Conservation (phyloP, 2,113 vertebrate species). For the Grammomys surdaster region DNA sequence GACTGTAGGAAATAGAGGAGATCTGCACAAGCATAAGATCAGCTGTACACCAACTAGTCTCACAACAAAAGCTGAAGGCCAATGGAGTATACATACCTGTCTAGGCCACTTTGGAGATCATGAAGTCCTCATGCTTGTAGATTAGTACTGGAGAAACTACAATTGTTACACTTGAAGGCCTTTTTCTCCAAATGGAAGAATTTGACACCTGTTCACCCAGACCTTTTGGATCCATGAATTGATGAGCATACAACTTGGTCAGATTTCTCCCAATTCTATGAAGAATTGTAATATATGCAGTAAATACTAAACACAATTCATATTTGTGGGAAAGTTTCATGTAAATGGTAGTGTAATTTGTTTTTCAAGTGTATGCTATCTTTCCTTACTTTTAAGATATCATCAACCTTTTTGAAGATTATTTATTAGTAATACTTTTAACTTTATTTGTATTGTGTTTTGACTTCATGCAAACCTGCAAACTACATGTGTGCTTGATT, state of each 20-base stretch:
- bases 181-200: background rate
- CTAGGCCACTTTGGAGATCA: fast-evolving
- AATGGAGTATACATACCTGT: too few species aligned
- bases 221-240: background rate
- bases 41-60: background rate
- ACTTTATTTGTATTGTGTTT: background rate
- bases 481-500: background rate
- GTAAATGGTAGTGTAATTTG: background rate
- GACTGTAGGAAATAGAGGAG: background rate
- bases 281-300: background rate
- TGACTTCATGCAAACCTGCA: background rate
- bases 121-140: too few species aligned
- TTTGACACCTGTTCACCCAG: background rate
- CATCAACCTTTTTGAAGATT: background rate
- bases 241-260: background rate
- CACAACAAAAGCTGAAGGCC: background rate
- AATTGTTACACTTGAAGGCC: background rate
- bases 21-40: background rate
- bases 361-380: background rate
- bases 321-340: background rate
- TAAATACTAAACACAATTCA: background rate
- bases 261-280: background rate
- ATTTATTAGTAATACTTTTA: background rate
- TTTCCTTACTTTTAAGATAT: background rate
- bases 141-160: background rate